phyloP scores from a whole-genome alignment of 30 jellyfish, hydroid and myxozoan genomes.

The Hydractinia echinata region DNA sequence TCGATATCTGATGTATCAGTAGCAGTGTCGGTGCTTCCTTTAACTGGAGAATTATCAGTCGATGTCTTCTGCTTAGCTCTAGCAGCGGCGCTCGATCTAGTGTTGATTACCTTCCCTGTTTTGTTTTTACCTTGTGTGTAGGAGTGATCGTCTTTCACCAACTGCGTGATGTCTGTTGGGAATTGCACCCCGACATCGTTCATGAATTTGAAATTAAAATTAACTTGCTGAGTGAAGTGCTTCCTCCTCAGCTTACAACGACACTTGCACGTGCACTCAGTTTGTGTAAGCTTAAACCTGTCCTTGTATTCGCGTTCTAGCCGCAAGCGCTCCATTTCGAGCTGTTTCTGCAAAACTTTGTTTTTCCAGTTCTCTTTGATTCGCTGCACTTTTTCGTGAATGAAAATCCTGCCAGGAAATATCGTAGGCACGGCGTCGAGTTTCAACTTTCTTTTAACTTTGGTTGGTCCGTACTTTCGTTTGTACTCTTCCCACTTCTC shows the following conservation, averaged over 20 bases:
- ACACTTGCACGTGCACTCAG: conserved; percentile 43
- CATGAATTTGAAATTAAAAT: conserved; percentile 36
- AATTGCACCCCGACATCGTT: conserved; percentile 43
- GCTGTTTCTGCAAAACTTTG: conserved; percentile 35
- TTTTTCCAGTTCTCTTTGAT: conserved; percentile 39
- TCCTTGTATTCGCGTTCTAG: conserved; percentile 36
- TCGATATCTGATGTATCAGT: no score
- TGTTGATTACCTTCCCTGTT: conserved; percentile 9
- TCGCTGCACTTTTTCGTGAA: conserved; percentile 41
- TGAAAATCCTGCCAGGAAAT: conserved; percentile 44
- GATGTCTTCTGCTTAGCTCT: background rate
- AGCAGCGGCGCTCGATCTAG: background rate
- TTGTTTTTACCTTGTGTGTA: conserved; percentile 34
- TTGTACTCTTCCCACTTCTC: conserved; percentile 47
- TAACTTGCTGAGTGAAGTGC: conserved; percentile 39
- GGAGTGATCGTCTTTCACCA: conserved; percentile 45
- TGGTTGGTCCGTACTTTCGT: conserved; percentile 48
- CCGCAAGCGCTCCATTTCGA: conserved; percentile 34
- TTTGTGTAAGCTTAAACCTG: conserved; percentile 36
- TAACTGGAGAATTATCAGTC: no score
- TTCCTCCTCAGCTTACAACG: conserved; percentile 26
- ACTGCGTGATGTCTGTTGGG: conserved; percentile 22
- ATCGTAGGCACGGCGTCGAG: conserved; percentile 43
- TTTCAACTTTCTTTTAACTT: conserved; percentile 41
- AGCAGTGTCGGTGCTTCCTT: no score